These are phyloP conservation scores for Agrochola lychnidis DNA, from an alignment of 2,888 invertebrate genomes.

Conservation along the genomic window DNA sequence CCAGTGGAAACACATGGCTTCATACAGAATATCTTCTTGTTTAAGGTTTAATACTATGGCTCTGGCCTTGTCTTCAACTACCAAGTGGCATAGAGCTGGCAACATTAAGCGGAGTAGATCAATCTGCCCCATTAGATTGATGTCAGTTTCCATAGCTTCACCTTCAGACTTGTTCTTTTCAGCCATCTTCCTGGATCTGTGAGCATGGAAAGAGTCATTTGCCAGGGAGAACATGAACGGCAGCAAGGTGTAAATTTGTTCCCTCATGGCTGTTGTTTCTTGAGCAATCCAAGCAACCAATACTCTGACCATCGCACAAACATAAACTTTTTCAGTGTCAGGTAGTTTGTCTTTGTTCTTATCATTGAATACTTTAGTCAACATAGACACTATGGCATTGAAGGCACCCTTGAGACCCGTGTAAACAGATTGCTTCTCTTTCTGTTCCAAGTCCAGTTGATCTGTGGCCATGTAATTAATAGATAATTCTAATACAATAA, in stretches of 20 bases:
- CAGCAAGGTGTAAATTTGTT: slow-evolving; percentile 94
- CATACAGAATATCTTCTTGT: slow-evolving; percentile 95
- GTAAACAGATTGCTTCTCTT: slow-evolving; percentile 97
- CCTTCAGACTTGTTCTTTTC: slow-evolving; percentile 92
- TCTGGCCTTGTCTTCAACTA: slow-evolving; percentile 97
- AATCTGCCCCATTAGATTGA: slow-evolving; percentile 89
- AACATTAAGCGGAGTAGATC: slow-evolving; percentile 95
- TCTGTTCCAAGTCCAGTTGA: slow-evolving; percentile 95
- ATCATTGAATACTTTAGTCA: slow-evolving; percentile 94
- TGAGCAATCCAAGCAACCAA: slow-evolving; percentile 97
- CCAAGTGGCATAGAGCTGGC: slow-evolving; percentile 97
- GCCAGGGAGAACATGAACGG: slow-evolving; percentile 95
- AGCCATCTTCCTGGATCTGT: slow-evolving; percentile 92
- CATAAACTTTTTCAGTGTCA: slow-evolving; percentile 93
- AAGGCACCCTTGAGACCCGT: slow-evolving; percentile 97
- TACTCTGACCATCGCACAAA: slow-evolving; percentile 96
- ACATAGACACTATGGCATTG: slow-evolving; percentile 94
- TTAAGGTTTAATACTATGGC: slow-evolving; percentile 94
- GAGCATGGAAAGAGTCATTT: slow-evolving; percentile 95
- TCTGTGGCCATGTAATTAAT: slow-evolving; percentile 95
- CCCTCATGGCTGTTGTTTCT: slow-evolving; percentile 96
- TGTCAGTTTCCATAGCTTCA: slow-evolving; percentile 86
- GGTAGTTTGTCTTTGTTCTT: slow-evolving; percentile 93
- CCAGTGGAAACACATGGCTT: slow-evolving; percentile 96
- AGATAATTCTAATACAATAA: slow-evolving; percentile 94